Conservation (phyloP, 2,797 vertebrate genomes). For the Strix occidentalis region DNA sequence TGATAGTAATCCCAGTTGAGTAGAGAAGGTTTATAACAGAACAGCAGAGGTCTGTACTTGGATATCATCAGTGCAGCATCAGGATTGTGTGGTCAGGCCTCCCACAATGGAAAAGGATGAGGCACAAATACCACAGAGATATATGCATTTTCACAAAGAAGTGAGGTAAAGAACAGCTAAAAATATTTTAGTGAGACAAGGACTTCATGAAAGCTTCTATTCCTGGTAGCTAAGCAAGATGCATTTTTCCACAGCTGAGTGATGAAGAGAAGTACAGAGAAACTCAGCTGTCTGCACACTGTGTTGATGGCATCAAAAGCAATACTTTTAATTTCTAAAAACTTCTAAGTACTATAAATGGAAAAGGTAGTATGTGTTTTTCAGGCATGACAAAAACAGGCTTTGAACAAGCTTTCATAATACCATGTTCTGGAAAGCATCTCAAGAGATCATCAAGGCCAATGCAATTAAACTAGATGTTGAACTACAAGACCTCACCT, state of each 20-base stretch:
- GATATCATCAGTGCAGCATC: not conserved
- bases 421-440: not conserved
- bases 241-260: not conserved
- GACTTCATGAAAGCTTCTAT: not conserved
- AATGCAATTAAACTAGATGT: not conserved
- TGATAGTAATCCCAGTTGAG: not conserved
- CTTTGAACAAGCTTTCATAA: not conserved
- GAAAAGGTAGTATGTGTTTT: not conserved
- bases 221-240: not conserved
- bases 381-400: not conserved
- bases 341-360: not conserved
- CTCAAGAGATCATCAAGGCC: not conserved
- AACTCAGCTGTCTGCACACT: not conserved
- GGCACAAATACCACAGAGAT: not conserved
- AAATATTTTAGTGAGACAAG: not conserved
- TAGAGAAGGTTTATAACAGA: not conserved
- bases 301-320: not conserved
- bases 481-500: not conserved
- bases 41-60: not conserved
- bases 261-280: not conserved
- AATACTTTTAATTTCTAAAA: not conserved
- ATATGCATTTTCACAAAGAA: not conserved
- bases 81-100: not conserved
- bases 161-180: not conserved
- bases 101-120: not conserved